phyloP scores from a whole-genome alignment of 2,113 vertebrate genomes.

The Heterotilapia buettikoferi region DNA sequence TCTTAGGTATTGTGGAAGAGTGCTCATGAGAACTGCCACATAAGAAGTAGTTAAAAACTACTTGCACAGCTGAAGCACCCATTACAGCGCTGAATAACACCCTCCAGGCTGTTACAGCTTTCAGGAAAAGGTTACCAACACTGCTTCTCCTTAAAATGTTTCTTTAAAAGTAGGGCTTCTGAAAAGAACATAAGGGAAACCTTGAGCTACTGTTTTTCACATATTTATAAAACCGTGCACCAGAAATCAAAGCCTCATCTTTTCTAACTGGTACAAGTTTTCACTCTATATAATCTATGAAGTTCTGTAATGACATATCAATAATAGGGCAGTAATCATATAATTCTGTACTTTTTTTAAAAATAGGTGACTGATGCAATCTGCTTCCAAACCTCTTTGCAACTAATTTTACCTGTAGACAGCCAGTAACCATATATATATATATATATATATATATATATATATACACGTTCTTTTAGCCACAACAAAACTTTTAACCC shows the following conservation, averaged over 20 bases:
- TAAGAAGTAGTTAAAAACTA: background rate
- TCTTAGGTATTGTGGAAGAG: background rate
- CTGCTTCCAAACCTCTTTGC: background rate
- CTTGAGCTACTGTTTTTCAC: background rate
- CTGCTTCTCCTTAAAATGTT: background rate
- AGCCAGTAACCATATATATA: background rate
- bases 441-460: rapidly evolving
- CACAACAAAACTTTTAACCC: background rate
- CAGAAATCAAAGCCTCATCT: background rate
- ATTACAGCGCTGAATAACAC: background rate
- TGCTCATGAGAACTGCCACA: background rate
- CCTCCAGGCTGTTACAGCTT: background rate
- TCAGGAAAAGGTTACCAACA: conserved; percentile 26
- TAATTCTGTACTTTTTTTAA: no score
- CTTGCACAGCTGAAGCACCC: background rate
- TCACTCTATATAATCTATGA: background rate
- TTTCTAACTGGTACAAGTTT: background rate
- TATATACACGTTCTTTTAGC: background rate
- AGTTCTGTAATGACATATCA: background rate
- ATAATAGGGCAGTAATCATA: no score
- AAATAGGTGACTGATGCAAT: background rate
- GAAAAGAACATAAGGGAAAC: conserved; percentile 3
- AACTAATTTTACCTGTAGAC: background rate
- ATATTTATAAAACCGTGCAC: background rate
- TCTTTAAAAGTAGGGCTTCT: conserved; percentile 1